Conservation (phyloP, 2,797 vertebrate genomes). For the Anguilla marmorata region DNA sequence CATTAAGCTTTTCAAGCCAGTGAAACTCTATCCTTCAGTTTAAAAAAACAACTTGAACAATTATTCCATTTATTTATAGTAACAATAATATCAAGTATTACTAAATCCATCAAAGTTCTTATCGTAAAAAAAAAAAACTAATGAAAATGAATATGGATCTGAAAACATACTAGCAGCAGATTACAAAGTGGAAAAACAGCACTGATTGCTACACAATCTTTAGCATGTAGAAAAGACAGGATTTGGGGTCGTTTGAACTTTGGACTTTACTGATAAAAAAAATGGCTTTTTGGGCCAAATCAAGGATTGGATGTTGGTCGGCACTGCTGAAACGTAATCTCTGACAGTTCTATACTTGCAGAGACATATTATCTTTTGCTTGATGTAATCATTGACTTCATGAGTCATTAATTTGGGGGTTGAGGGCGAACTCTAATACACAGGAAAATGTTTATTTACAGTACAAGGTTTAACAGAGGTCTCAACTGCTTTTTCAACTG, state of each 20-base stretch:
- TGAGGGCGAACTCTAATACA: constrained; percentile 14
- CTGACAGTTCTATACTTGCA: constrained; percentile 23
- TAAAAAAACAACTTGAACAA: constrained; percentile 4
- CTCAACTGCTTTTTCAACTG: not conserved
- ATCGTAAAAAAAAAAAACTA: not conserved
- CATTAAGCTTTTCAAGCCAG: constrained; percentile 6
- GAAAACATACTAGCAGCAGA: not conserved
- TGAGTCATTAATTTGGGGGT: not conserved
- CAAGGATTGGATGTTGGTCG: constrained; percentile 51
- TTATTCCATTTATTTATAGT: not conserved
- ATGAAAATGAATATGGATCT: not conserved
- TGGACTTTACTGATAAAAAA: constrained; percentile 49
- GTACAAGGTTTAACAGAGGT: not conserved
- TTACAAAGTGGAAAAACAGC: constrained; percentile 24
- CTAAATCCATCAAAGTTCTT: not conserved
- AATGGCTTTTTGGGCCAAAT: constrained; percentile 48
- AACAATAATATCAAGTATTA: not conserved
- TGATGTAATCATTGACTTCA: constrained; percentile 43
- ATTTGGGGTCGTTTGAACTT: constrained; percentile 57
- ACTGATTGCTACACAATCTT: constrained; percentile 49
- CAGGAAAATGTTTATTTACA: not conserved
- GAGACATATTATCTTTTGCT: constrained; percentile 27
- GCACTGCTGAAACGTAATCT: constrained; percentile 31
- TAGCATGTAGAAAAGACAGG: constrained; percentile 1
- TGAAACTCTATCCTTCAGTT: not conserved